These are phyloP conservation scores for Puntigrus tetrazona DNA, from an alignment of 2,113 vertebrate genomes.

Conservation along the genomic window DNA sequence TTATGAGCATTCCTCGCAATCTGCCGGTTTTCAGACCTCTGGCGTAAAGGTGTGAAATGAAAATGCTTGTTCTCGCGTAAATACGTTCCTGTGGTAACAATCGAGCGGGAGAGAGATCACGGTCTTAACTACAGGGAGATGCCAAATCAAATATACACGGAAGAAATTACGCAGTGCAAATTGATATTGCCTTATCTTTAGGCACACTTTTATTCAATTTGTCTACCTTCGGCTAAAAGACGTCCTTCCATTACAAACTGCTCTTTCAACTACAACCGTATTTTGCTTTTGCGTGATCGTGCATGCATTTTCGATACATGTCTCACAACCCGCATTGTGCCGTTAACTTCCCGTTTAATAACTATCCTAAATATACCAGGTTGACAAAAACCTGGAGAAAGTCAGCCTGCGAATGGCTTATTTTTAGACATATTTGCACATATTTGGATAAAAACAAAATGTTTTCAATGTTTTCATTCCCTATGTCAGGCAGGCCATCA, in stretches of 20 bases:
- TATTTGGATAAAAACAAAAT: background rate
- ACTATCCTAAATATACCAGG: too few species aligned
- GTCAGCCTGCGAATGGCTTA: background rate
- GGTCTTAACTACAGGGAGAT: background rate
- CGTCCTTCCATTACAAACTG: background rate
- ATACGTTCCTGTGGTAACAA: conserved; percentile 17
- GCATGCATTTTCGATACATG: background rate
- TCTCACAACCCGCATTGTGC: background rate
- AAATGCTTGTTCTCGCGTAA: background rate
- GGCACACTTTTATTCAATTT: background rate
- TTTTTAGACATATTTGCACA: background rate
- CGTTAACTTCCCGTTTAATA: background rate
- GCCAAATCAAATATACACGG: background rate
- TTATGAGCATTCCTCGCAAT: background rate
- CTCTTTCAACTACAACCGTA: background rate
- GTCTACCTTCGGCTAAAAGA: background rate
- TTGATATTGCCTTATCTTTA: background rate
- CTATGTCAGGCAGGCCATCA: background rate
- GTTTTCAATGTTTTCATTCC: too few species aligned
- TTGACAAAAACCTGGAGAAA: background rate
- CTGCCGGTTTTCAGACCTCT: background rate
- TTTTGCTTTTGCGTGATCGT: background rate
- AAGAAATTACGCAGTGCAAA: background rate
- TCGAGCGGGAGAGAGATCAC: background rate
- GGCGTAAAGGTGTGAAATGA: background rate